These are phyloP conservation scores for Dipodomys ordii DNA, from an alignment of 2,113 vertebrate genomes.

Conservation along the genomic window DNA sequence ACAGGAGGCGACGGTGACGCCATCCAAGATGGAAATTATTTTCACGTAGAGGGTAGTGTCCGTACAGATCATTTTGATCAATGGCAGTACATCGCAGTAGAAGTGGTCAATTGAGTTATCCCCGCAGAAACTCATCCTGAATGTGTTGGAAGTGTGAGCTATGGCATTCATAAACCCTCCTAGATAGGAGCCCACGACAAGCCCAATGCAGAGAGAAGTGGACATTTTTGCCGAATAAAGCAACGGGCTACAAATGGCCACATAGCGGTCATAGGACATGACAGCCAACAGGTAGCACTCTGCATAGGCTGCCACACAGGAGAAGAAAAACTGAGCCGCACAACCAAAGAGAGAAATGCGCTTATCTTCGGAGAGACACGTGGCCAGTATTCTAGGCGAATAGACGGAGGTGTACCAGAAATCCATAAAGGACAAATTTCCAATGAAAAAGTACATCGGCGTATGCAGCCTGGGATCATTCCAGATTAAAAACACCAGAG, in stretches of 20 bases:
- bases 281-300: slow-evolving; percentile 68
- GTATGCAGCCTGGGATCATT: slow-evolving; percentile 51
- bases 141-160: slow-evolving; percentile 52
- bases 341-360: slow-evolving; percentile 67
- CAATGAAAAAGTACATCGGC: slow-evolving; percentile 75
- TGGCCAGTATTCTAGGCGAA: slow-evolving; percentile 66
- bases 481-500: slow-evolving; percentile 52
- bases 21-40: slow-evolving; percentile 65
- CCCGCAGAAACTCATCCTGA: slow-evolving; percentile 72
- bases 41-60: slow-evolving; percentile 65
- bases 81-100: slow-evolving; percentile 71
- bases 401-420: slow-evolving; percentile 76
- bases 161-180: slow-evolving; percentile 56
- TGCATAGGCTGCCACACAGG: slow-evolving; percentile 21
- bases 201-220: slow-evolving; percentile 44
- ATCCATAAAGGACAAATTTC: slow-evolving; percentile 72
- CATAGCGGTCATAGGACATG: slow-evolving; percentile 47
- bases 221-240: slow-evolving; percentile 62
- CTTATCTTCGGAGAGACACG: slow-evolving; percentile 54
- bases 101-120: slow-evolving; percentile 72
- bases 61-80: slow-evolving; percentile 78
- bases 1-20: slow-evolving; percentile 63
- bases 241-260: slow-evolving; percentile 44
- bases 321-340: slow-evolving; percentile 69
- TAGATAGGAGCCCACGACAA: slow-evolving; percentile 57